A percentile compares a stretch with the other conserved stretches of the same genome.
These are phyloP conservation scores for Atta texana DNA, from an alignment of 1,140 invertebrate genomes.

Conservation along the genomic window DNA sequence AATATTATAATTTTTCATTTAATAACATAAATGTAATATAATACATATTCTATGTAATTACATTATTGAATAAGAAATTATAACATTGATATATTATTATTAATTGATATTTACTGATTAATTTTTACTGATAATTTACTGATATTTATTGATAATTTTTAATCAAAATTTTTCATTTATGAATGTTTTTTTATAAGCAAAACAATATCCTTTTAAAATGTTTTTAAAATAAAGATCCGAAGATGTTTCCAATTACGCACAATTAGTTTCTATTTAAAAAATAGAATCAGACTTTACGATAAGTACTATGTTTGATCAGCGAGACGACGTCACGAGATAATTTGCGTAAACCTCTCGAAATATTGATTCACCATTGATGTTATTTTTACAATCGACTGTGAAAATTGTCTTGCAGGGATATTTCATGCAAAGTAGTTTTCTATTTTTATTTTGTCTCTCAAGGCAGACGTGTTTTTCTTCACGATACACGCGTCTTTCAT, in stretches of 20 bases:
- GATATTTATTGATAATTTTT: background rate
- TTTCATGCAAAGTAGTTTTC: slow-evolving; percentile 22
- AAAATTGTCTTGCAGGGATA: slow-evolving; percentile 4
- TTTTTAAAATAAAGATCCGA: background rate
- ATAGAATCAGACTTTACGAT: slow-evolving; percentile 4
- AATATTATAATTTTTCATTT: too few species aligned
- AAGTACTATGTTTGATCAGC: background rate
- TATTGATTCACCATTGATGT: background rate
- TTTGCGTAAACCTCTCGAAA: slow-evolving; percentile 3
- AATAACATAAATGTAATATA: too few species aligned
- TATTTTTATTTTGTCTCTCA: slow-evolving; percentile 27
- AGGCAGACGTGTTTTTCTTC: slow-evolving; percentile 32
- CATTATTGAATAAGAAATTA: too few species aligned
- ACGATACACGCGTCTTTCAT: background rate
- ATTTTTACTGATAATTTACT: too few species aligned
- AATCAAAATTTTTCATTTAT: background rate
- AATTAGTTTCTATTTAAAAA: background rate
- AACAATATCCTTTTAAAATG: too few species aligned
- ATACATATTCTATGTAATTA: too few species aligned
- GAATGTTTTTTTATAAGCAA: background rate
- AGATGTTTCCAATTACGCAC: background rate
- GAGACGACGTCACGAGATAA: background rate
- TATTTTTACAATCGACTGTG: slow-evolving; percentile 14
- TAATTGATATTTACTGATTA: too few species aligned
- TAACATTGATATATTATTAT: too few species aligned